Base-by-base conservation (phyloP, 2,888 invertebrate species). In the Abrostola triplasia region DNA sequence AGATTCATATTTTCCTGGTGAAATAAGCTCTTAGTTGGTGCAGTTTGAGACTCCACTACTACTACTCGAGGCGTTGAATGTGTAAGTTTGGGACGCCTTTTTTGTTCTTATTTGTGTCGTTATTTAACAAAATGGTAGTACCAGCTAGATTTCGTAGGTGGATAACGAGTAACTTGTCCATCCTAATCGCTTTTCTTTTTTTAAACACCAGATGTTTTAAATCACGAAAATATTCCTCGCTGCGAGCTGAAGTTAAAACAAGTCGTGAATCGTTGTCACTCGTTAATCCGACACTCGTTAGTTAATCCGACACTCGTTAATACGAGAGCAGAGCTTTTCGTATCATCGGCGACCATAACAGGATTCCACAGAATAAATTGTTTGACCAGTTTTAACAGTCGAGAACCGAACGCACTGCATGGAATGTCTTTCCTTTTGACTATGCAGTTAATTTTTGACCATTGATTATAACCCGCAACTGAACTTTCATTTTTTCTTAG, bases 171-270 rank as follows among this genome's bases (percentile, higher is more conserved):
- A 48, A 48, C 35, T 48, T 48, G 35, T 48, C 48, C 35, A 48
- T 9, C 13, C 48, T 13, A 37, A 47, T 56, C 6, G 56, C 10
- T 6, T 47, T 47, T 47, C 10, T 40, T 13, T 40, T 40, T 38
- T 13, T 53, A 10, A 53, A 40, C 6, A 53, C 52, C 12, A 53
- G 24, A 37, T 47, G 36, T 37, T 56, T 56, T 36, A 56, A 47
- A 12, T 56, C 47, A 5, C 47, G 36, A 37, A 56, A 56, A 56
- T 56, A 56, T 56, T 56, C 56, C 24, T 56, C 56, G 47, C 56
- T 56, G 47, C 56, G 56, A 47, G 56, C 56, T n/a, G 56, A 52
- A 12, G 12, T 38, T 12, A 40, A 5, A 48, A 48, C 35, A 44
- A 44, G 44, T 44, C 44, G n/a, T n/a, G n/a, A n/a, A n/a, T 44